A percentile compares a stretch with the other conserved stretches of the same genome.
Evolutionary conservation across 92 coral and sea anemone species (phyloP).

Genomic region (Parazoanthus atlanticus): DNA sequence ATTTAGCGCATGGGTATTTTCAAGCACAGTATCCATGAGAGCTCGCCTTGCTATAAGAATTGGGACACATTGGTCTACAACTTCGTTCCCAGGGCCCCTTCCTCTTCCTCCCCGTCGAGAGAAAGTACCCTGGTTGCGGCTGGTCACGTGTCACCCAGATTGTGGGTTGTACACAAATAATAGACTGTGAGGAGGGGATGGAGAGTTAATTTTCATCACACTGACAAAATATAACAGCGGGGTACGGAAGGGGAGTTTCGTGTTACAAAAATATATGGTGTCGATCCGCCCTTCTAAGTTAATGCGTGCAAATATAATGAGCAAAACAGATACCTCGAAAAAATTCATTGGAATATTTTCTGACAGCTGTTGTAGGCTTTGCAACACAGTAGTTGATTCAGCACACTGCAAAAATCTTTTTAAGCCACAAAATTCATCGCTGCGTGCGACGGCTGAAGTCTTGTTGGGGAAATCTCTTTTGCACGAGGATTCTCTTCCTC

Average conservation of each 20-base stretch:
- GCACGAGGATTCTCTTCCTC: constrained; percentile 16
- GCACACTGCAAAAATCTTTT: background rate
- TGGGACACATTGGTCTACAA: too few relatives aligned
- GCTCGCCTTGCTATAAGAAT: too few relatives aligned
- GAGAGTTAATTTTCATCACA: constrained; percentile 16
- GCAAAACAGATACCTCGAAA: background rate
- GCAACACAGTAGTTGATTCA: constrained; percentile 9
- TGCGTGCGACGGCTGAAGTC: background rate
- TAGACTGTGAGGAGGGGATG: constrained; percentile 21
- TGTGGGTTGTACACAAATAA: background rate
- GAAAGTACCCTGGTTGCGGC: background rate
- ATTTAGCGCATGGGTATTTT: too few relatives aligned
- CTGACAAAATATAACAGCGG: background rate
- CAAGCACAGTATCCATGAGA: too few relatives aligned
- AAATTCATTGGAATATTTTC: constrained; percentile 10
- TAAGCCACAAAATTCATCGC: constrained; percentile 7
- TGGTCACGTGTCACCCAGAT: constrained; percentile 22
- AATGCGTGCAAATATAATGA: background rate
- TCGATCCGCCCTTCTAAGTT: background rate
- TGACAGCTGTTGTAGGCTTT: constrained; percentile 25
- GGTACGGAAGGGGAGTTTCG: constrained; percentile 33
- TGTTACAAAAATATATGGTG: constrained; percentile 5
- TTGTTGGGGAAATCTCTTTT: constrained; percentile 11
- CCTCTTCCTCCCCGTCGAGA: background rate
- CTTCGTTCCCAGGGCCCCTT: constrained; percentile 1